phyloP scores from a whole-genome alignment of 2,113 vertebrate species.

The Larimichthys polyactis region DNA sequence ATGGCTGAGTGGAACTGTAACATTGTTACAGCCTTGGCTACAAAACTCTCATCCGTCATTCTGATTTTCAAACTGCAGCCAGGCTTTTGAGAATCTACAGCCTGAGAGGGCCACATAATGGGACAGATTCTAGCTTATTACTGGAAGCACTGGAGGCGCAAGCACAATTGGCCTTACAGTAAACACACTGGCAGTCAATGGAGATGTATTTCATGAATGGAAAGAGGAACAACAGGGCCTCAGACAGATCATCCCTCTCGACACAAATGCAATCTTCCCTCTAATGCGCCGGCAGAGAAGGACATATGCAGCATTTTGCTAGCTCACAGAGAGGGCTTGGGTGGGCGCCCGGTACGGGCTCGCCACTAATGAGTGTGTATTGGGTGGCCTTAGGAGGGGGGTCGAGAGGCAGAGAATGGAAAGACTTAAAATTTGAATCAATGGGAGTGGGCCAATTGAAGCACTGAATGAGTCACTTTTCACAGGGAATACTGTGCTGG shows the following conservation, averaged over 20 bases:
- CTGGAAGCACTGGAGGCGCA: slow-evolving; percentile 58
- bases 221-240: slow-evolving; percentile 54
- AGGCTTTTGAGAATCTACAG: slow-evolving; percentile 38
- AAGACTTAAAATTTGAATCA: slow-evolving; percentile 37
- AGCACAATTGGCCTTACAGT: slow-evolving; percentile 65
- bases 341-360: slow-evolving; percentile 30
- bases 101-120: slow-evolving; percentile 48
- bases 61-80: slow-evolving; percentile 31
- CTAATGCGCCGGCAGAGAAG: slow-evolving; percentile 61
- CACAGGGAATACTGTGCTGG: slow-evolving; percentile 21
- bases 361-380: not conserved
- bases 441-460: slow-evolving; percentile 22
- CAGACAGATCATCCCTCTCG: slow-evolving; percentile 60
- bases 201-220: slow-evolving; percentile 68
- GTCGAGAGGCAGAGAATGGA: slow-evolving; percentile 25
- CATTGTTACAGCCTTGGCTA: slow-evolving; percentile 26
- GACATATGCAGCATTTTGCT: slow-evolving; percentile 52
- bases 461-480: slow-evolving; percentile 37
- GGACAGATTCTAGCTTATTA: slow-evolving; percentile 59
- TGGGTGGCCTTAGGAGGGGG: not conserved
- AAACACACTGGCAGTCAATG: slow-evolving; percentile 65
- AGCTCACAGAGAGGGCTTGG: slow-evolving; percentile 34
- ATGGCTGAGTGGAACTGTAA: slow-evolving; percentile 10
- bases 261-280: slow-evolving; percentile 71
- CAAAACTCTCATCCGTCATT: slow-evolving; percentile 43